phyloP scores from a whole-genome alignment of 2,888 invertebrate species.

The Netelia virgata region DNA sequence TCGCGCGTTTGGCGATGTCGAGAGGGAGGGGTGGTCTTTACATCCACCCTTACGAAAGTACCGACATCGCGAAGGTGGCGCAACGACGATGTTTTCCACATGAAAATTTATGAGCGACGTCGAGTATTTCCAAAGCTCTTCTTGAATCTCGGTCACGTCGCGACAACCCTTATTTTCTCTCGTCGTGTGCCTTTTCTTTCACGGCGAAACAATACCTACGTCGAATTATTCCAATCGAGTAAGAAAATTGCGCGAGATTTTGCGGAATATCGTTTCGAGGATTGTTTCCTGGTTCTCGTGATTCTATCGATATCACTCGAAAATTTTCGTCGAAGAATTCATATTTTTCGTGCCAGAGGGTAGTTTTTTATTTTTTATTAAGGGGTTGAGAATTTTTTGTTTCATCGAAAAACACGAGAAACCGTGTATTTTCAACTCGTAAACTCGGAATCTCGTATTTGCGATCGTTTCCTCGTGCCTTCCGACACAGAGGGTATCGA shows the following conservation, averaged over 20 bases:
- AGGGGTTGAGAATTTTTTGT: no score
- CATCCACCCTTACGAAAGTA: constrained; percentile 59
- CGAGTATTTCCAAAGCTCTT: constrained; percentile 68
- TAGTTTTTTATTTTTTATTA: no score
- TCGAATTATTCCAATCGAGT: constrained; percentile 1
- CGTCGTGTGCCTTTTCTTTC: background rate
- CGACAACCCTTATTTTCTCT: background rate
- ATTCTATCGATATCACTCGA: no score
- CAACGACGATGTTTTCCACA: constrained; percentile 55
- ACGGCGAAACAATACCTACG: background rate
- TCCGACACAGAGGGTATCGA: no score
- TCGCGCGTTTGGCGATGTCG: background rate
- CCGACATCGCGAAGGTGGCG: constrained; percentile 39
- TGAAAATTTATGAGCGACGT: constrained; percentile 77
- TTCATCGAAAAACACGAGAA: no score
- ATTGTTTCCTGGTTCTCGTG: no score
- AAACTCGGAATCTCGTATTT: no score
- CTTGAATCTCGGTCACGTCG: constrained; percentile 58
- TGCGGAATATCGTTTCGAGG: no score
- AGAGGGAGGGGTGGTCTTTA: constrained; percentile 65
- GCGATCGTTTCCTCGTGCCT: no score
- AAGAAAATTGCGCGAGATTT: background rate
- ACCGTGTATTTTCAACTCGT: no score
- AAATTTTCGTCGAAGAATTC: no score
- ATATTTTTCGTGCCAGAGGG: no score